Percentiles rank a stretch among this genome's conserved stretches.
Conservation (phyloP, 2,113 vertebrate species). For the Thinocorus orbignyianus region DNA sequence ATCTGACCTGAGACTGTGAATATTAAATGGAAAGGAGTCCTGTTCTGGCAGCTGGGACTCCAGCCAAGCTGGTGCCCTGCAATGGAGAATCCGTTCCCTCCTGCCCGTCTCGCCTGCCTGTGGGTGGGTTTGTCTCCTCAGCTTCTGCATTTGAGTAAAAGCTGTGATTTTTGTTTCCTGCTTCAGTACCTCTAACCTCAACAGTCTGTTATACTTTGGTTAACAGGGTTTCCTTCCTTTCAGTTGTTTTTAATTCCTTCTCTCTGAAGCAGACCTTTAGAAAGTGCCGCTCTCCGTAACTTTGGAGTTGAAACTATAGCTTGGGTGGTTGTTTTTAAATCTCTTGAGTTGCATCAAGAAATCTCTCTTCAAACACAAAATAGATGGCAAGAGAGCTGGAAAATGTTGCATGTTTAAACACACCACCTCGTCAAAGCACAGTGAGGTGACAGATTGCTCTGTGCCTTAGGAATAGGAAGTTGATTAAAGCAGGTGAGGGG, state of each 20-base stretch:
- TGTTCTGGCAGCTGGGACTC: rapidly evolving
- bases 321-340: not conserved
- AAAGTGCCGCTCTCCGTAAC: not conserved
- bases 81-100: rapidly evolving
- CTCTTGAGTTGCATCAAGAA: not conserved
- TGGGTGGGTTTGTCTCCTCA: not conserved
- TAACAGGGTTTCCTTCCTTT: conserved; percentile 29
- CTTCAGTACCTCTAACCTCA: not conserved
- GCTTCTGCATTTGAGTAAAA: not conserved
- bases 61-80: not conserved
- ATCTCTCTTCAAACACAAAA: not conserved
- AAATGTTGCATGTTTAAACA: not conserved
- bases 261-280: not conserved
- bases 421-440: not conserved
- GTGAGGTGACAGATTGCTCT: not conserved
- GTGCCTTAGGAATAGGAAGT: not conserved
- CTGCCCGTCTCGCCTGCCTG: not conserved
- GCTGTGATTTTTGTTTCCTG: not conserved
- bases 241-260: not conserved
- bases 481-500: not conserved
- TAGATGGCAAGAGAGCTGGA: not conserved
- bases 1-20: not conserved
- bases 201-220: not conserved
- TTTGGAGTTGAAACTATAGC: not conserved
- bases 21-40: not conserved